Conservation (phyloP, 2,113 vertebrate species). For the Casuarius casuarius region DNA sequence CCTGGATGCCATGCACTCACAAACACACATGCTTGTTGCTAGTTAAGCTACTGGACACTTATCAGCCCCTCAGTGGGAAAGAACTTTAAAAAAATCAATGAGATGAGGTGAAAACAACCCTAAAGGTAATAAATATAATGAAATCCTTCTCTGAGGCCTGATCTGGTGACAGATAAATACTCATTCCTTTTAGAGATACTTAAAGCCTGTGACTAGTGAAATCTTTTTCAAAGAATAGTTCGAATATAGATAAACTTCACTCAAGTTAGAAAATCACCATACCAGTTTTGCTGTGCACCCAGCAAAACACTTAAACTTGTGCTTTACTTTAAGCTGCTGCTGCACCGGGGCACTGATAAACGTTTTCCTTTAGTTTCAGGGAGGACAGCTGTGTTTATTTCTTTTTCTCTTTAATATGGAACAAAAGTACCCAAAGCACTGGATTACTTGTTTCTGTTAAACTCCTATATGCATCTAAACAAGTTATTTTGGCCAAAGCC, state of each 20-base stretch:
- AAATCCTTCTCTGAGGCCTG: background rate
- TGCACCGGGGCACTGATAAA: background rate
- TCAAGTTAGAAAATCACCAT: background rate
- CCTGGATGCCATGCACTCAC: accelerated
- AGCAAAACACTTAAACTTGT: background rate
- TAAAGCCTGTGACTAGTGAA: background rate
- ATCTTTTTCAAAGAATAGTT: background rate
- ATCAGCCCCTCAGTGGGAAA: background rate
- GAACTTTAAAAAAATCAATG: background rate
- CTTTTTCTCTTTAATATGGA: background rate
- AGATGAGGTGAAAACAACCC: background rate
- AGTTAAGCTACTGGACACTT: background rate
- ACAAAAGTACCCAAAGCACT: background rate
- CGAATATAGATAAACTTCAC: background rate
- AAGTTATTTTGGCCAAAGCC: background rate
- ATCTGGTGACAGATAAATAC: background rate
- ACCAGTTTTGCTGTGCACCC: background rate
- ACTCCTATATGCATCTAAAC: background rate
- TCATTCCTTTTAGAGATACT: background rate
- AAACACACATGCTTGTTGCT: background rate
- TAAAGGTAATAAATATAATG: background rate
- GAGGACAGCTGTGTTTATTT: background rate
- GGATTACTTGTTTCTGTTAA: background rate
- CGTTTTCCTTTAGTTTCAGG: background rate
- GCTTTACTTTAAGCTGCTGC: background rate